phyloP scores from a whole-genome alignment of 2,113 vertebrate species.

The Istiophorus platypterus region DNA sequence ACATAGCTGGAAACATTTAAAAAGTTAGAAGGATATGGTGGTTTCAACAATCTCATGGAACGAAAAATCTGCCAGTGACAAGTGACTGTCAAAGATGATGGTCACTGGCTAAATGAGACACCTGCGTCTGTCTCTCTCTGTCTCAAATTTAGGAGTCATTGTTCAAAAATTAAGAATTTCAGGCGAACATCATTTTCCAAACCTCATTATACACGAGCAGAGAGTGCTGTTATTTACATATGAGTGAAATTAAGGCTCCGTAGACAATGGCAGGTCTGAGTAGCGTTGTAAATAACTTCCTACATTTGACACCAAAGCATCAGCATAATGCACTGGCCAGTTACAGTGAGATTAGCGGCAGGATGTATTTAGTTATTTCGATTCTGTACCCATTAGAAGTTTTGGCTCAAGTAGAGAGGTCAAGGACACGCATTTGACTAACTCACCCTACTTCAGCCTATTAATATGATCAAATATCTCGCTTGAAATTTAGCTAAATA shows the following conservation, averaged over 20 bases:
- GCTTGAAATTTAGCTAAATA: constrained; percentile 1
- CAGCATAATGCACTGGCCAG: neutral
- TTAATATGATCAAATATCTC: neutral
- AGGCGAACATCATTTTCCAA: no score
- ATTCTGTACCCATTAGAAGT: neutral
- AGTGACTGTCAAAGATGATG: no score
- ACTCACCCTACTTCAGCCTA: neutral
- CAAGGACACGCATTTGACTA: neutral
- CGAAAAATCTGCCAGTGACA: no score
- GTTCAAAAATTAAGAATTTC: no score
- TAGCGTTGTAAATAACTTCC: neutral
- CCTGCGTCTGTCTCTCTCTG: no score
- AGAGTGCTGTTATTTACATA: neutral
- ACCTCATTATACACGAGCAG: neutral
- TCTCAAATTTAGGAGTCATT: no score
- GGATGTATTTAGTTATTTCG: neutral
- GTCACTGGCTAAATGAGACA: no score
- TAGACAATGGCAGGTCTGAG: neutral
- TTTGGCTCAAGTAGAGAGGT: neutral
- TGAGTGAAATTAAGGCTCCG: neutral
- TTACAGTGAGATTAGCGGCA: neutral
- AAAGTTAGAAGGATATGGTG: no score
- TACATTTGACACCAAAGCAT: neutral
- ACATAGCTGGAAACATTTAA: no score
- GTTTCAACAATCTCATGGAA: no score